Conservation (phyloP, 2,797 vertebrate genomes). For the Neosilurus mollespiculum region DNA sequence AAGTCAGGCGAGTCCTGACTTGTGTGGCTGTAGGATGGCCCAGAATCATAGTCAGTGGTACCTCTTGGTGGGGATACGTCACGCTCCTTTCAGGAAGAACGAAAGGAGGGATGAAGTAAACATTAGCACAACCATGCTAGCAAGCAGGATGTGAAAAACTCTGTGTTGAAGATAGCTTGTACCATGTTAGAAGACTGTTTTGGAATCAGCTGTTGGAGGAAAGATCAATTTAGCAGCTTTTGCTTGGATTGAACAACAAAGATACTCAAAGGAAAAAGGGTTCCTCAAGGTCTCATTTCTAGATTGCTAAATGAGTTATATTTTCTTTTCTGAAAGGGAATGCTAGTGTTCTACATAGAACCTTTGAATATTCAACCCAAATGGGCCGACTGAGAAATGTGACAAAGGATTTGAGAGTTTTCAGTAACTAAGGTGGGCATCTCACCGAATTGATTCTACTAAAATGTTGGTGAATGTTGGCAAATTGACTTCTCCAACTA, state of each 20-base stretch:
- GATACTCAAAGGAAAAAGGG: slow-evolving; percentile 27
- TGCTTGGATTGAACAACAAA: slow-evolving; percentile 20
- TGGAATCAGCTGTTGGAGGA: slow-evolving; percentile 35
- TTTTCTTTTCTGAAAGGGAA: neutral
- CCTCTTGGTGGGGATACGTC: slow-evolving; percentile 62
- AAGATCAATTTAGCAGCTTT: neutral
- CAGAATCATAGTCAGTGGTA: slow-evolving; percentile 71
- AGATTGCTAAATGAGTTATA: neutral
- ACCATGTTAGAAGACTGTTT: slow-evolving; percentile 49
- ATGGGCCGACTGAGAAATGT: neutral
- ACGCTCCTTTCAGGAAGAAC: slow-evolving; percentile 63
- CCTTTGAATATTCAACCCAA: neutral
- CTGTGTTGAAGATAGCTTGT: slow-evolving; percentile 47
- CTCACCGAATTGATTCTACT: too few species aligned
- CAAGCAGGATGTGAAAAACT: slow-evolving; percentile 59
- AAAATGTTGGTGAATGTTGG: too few species aligned
- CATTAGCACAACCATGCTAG: slow-evolving; percentile 67
- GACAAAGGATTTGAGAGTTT: neutral
- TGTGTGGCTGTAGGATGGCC: slow-evolving; percentile 74
- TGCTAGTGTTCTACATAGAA: neutral
- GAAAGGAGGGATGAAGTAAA: slow-evolving; percentile 71
- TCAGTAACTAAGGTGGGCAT: neutral
- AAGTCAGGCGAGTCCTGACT: slow-evolving; percentile 74
- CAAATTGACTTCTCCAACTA: too few species aligned
- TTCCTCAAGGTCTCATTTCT: neutral